Conservation (phyloP, 2,113 vertebrate genomes). For the Petroica traversi region DNA sequence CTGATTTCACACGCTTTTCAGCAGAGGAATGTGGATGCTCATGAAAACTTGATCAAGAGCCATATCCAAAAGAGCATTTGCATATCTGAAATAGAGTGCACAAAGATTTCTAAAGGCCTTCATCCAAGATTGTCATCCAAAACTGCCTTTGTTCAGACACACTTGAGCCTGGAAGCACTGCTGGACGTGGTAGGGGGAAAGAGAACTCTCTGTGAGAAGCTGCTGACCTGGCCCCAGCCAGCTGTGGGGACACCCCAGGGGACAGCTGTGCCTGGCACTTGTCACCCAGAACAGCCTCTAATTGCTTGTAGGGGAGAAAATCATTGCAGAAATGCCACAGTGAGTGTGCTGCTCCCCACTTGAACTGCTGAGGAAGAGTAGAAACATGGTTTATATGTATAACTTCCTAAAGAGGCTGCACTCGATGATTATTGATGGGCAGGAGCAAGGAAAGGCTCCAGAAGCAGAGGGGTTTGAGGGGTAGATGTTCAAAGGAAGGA, state of each 20-base stretch:
- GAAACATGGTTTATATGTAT: background rate
- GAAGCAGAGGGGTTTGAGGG: background rate
- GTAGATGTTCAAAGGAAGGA: background rate
- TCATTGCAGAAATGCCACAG: background rate
- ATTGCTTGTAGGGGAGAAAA: background rate
- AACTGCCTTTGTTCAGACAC: conserved; percentile 5
- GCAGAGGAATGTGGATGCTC: conserved; percentile 32
- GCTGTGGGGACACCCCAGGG: background rate
- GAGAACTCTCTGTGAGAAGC: background rate
- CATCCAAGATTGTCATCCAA: conserved; percentile 31
- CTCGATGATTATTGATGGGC: background rate
- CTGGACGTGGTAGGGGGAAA: background rate
- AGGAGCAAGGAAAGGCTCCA: background rate
- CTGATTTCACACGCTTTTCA: conserved; percentile 56
- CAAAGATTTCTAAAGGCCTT: conserved; percentile 53
- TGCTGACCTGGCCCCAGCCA: background rate
- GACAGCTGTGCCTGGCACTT: background rate
- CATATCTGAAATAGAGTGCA: conserved; percentile 52
- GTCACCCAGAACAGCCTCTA: background rate
- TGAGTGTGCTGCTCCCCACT: background rate
- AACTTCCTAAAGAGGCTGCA: background rate
- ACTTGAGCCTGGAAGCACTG: background rate
- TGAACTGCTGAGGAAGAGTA: background rate
- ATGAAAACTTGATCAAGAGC: conserved; percentile 62
- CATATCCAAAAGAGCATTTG: conserved; percentile 47